Base-by-base conservation (phyloP, 2,888 invertebrate genomes). In the Morpho deidamia region DNA sequence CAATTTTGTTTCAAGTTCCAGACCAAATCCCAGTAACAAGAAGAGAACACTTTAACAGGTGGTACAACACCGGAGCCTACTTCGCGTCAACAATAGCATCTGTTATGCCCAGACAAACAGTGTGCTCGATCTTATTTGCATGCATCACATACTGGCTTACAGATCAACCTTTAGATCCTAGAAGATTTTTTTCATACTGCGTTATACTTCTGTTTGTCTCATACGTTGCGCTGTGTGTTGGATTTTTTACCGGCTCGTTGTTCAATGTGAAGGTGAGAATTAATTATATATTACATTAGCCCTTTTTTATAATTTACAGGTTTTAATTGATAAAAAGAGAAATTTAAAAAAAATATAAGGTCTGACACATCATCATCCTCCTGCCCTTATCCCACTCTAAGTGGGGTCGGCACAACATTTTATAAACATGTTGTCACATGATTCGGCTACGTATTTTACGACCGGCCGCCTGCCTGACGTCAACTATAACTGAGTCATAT, bases 41-140 rank as follows among this genome's bases (percentile, higher is more conserved):
- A 3, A 87, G 96, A 46, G 97, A 97, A 74, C 95, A 96, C 73
- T 94, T 96, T 68, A 97, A 97, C 82, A 92, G 96, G 55, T 97
- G 97, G 97, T 97, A 97, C 81, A 95, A 95, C 12, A 83, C 96
- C 2, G 93, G 94, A 46, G 94, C 96, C 0, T 96, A 96, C 80
- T 97, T 95, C 72, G 78, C 94, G 12, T 95, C 96, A 8, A 94
- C 95, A 44, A 92, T 95, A 7, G 78, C 95, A 47, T 93, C 96
- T 0, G 96, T 97, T 70, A 87, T 97, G 64, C 97, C 97, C 0
- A 93, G 95, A 60, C 97, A 96, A 88, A 81, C 94, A 0, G 77
- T 94, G 14, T 95, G 94, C 67, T 96, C 96, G 0, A 76, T 95
- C 8, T 78, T 93, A 7, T 98, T 96, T 71, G 93, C 94, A 7